Evolutionary conservation across 2,113 vertebrate species (phyloP), one percentile per base, ranked within the genome.

Genomic region (Polyodon spathula): DNA sequence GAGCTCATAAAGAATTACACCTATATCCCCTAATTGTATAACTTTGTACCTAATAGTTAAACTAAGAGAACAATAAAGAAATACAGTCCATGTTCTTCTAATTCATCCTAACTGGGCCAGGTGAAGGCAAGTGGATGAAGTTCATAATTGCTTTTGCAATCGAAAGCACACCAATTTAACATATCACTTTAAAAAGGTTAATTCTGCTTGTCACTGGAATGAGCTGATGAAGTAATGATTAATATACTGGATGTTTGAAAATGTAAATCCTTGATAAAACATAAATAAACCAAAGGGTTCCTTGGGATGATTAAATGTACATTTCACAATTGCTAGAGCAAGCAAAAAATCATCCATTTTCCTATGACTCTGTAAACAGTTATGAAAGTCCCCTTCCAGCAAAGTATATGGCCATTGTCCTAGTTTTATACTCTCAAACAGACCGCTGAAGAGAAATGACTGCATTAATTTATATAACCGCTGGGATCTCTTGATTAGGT

Each of bases 221-320:
- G 76, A 85, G 72, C 73, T 79, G 83, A 83, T 86, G 83, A 90
- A 84, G 81, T 82, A 81, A 77, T 83, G 77, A 86, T 87, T 85
- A 84, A 88, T 84, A 83, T 71, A 79, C 75, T 74, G 75, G 74
- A 66, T 80, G 71, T 81, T 82, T 84, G 78, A 73, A 81, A 84
- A 82, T 78, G 60, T 80, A 87, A 85, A 84, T 88, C 73, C 71
- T 63, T 72, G 61, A 74, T 82, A 81, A 86, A 86, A 86, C 75
- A 81, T 71, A 85, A 84, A 88, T 85, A 89, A 87, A 86, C 68
- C 65, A 67, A 71, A 75, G 71, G 74, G 77, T 77, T 83, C 86
- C 54, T 68, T 59, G 42, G 72, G 72, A 83, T 83, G 66, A 78
- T 88, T 84, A 85, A 77, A 81, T 81, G 77, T 85, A 69, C 83